phyloP scores from a whole-genome alignment of 2,797 vertebrate genomes.

The Alauda arvensis region DNA sequence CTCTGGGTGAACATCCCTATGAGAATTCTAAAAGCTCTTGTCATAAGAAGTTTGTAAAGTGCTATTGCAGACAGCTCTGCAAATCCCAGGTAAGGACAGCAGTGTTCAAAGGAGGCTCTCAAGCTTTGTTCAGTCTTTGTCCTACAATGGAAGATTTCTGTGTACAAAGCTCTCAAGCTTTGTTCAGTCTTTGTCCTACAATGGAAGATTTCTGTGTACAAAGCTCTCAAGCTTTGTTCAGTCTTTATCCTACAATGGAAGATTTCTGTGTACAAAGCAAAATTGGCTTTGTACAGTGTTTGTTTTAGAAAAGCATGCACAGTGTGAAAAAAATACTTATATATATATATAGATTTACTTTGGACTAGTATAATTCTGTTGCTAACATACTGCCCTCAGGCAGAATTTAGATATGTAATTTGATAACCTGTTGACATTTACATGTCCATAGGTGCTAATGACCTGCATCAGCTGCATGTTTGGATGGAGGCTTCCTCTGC shows the following conservation, averaged over 20 bases:
- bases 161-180: neutral
- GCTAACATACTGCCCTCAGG: neutral
- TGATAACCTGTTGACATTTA: constrained; percentile 22
- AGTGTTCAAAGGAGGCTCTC: neutral
- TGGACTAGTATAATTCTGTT: neutral
- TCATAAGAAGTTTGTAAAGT: neutral
- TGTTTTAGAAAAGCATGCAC: neutral
- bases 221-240: neutral
- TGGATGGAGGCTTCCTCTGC: neutral
- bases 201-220: neutral
- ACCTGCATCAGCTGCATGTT: neutral
- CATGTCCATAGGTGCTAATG: constrained; percentile 4
- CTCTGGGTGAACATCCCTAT: neutral
- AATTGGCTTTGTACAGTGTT: neutral
- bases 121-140: neutral
- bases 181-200: neutral
- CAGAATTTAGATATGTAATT: neutral
- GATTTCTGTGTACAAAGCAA: neutral
- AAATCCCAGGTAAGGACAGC: neutral
- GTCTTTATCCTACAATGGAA: neutral
- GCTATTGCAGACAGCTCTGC: neutral
- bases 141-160: neutral
- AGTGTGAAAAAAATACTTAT: neutral
- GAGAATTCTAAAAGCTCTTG: neutral
- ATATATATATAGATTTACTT: neutral